Conservation (phyloP, 2,888 invertebrate species). For the Busseola fusca region DNA sequence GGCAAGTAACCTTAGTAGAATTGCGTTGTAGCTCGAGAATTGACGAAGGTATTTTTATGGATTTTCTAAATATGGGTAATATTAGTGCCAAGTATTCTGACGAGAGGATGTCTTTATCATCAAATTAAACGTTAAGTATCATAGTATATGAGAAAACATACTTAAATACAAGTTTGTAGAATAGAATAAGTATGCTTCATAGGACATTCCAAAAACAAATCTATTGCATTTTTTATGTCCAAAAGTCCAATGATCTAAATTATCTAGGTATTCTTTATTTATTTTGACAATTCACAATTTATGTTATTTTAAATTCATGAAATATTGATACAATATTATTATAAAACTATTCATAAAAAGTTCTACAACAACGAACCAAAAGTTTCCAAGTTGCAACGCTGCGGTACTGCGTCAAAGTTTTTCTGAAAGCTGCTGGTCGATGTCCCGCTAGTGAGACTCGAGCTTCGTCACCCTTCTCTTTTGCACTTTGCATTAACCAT, state of each 20-base stretch:
- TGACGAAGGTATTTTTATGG: constrained; percentile 52
- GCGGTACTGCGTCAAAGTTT: constrained; percentile 74
- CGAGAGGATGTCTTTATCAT: background rate
- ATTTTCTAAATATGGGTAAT: constrained; percentile 49
- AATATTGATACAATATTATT: background rate
- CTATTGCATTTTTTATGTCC: no score
- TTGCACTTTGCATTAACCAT: constrained; percentile 66
- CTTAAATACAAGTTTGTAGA: background rate
- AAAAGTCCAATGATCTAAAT: no score
- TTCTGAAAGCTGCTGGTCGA: constrained; percentile 89
- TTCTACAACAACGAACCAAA: constrained; percentile 23
- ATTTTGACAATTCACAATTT: background rate
- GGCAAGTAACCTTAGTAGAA: constrained; percentile 83
- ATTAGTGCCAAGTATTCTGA: constrained; percentile 32
- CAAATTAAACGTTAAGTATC: background rate
- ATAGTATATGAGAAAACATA: background rate
- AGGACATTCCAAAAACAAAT: background rate
- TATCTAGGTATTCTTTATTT: background rate
- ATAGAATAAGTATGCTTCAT: background rate
- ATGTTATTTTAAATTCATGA: background rate
- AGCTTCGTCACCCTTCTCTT: constrained; percentile 76
- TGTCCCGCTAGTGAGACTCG: constrained; percentile 87
- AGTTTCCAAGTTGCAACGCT: constrained; percentile 77
- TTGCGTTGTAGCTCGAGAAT: constrained; percentile 74
- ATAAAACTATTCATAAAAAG: constrained; percentile 14